Evolutionary conservation across 2,888 invertebrate species (phyloP), one percentile per base, ranked within the genome.

Genomic region (Cephus nigrinus): DNA sequence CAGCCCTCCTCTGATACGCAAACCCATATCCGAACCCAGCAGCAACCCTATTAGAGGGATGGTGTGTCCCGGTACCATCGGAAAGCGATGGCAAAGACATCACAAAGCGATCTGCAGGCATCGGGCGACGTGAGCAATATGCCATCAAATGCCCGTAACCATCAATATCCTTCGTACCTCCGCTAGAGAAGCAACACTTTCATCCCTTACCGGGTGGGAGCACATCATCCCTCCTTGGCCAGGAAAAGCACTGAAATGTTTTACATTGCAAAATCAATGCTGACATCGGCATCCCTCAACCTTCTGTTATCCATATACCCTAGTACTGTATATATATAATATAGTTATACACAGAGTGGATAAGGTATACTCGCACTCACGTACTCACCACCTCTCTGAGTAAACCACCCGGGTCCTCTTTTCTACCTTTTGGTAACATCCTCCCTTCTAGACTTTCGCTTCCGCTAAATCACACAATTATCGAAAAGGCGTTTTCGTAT

Each of bases 241-340:
- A 32, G 32, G 71, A 71, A 31, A 76, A 76, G 69, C 84, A 81
- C 86, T 90, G 88, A 91, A 91, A 90, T 90, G 90, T 90, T 91
- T 91, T 91, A 90, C 91, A 91, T 91, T 90, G 91, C 85, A 91
- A 91, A 91, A 91, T 91, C 91, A 90, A 91, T 91, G 90, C 85
- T 81, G 84, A 82, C 82, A 85, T 55, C 40, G 40, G 23, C 23
- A 55, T 86, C 85, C 84, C 84, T 88, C 84, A 84, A 78, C 69
- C 82, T 83, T 83, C 84, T 80, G 23, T 55, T 55, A 55, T 55
- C 1, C 34, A 0, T 34, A 55, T 23, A 55, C 15, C 40, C 40
- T 55, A 5, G 36, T 40, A 12, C 4, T 40, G 2, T 40, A 15
- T 15, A 15, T 40, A 15, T 36, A 36, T 36, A 36, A 12, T 15